These are phyloP conservation scores for Bombus balteatus DNA, from an alignment of 1,140 invertebrate species.

Conservation along the genomic window DNA sequence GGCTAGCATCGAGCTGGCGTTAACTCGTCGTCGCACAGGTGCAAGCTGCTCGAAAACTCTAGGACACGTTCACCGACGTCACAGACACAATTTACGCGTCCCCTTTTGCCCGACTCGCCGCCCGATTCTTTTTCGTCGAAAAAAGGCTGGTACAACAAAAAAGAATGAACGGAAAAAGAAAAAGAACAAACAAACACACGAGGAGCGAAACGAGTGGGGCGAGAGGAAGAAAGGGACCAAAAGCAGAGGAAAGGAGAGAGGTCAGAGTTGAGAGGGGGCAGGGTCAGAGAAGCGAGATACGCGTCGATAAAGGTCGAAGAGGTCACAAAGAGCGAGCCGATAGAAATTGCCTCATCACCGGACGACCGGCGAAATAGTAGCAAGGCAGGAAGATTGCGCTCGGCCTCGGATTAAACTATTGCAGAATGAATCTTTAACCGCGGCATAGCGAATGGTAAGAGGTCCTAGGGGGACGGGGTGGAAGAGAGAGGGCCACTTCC, in stretches of 20 bases:
- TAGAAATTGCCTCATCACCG: constrained; percentile 50
- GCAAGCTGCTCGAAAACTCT: constrained; percentile 32
- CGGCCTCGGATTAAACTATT: constrained; percentile 55
- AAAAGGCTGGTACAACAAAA: constrained; percentile 11
- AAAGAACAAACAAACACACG: too few relatives aligned
- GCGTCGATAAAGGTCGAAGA: constrained; percentile 22
- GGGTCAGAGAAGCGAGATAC: not conserved
- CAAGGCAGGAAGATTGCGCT: constrained; percentile 35
- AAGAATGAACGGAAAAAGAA: not conserved
- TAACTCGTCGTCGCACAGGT: constrained; percentile 7
- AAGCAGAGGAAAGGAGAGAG: not conserved
- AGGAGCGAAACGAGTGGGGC: too few relatives aligned
- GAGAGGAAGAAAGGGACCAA: not conserved
- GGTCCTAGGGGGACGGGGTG: not conserved
- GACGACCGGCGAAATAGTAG: constrained; percentile 42
- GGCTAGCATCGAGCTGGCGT: not conserved
- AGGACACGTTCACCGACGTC: constrained; percentile 35
- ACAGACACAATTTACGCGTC: constrained; percentile 29
- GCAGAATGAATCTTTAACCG: constrained; percentile 55
- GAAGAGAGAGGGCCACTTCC: constrained; percentile 41
- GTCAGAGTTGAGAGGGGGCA: not conserved
- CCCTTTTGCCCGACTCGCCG: not conserved
- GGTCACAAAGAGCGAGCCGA: constrained; percentile 24
- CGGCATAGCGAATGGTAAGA: not conserved
- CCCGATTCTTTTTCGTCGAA: not conserved